phyloP scores from a whole-genome alignment of 2,113 vertebrate species.

The Sturnus vulgaris region DNA sequence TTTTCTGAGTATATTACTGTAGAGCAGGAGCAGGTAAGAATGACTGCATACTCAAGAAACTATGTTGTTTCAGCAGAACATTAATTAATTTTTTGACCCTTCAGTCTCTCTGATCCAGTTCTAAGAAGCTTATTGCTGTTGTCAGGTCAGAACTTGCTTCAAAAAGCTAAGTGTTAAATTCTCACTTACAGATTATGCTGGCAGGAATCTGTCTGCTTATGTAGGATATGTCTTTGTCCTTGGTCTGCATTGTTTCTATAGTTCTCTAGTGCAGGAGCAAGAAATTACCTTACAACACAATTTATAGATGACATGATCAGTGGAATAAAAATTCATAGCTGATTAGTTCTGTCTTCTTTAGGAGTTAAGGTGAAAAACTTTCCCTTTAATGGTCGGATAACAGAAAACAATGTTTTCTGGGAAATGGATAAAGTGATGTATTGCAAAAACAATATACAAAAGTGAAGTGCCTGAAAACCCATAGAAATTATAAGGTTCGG shows the following conservation, averaged over 20 bases:
- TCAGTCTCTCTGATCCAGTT: slow-evolving; percentile 39
- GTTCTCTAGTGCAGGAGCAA: slow-evolving; percentile 13
- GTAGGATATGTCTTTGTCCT: slow-evolving; percentile 8
- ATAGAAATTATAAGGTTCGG: neutral
- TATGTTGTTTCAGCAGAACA: neutral
- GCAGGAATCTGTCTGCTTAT: slow-evolving; percentile 43
- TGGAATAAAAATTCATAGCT: neutral
- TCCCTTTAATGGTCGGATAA: neutral
- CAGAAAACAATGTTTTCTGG: neutral
- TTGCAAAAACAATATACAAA: neutral
- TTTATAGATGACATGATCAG: neutral
- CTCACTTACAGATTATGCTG: slow-evolving; percentile 44
- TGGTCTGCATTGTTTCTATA: neutral
- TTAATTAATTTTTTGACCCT: slow-evolving; percentile 27
- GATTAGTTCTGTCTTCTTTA: slow-evolving; percentile 3
- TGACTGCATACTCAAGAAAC: neutral
- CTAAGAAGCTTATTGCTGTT: slow-evolving; percentile 46
- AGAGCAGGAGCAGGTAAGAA: neutral
- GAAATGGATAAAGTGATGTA: neutral
- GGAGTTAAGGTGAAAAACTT: slow-evolving; percentile 27
- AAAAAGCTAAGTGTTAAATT: slow-evolving; percentile 60
- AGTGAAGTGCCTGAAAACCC: neutral
- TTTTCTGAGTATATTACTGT: neutral
- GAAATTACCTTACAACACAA: slow-evolving; percentile 11
- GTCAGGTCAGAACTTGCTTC: slow-evolving; percentile 59